Base-by-base conservation (phyloP, 2,797 vertebrate genomes). In the Oreortyx pictus region DNA sequence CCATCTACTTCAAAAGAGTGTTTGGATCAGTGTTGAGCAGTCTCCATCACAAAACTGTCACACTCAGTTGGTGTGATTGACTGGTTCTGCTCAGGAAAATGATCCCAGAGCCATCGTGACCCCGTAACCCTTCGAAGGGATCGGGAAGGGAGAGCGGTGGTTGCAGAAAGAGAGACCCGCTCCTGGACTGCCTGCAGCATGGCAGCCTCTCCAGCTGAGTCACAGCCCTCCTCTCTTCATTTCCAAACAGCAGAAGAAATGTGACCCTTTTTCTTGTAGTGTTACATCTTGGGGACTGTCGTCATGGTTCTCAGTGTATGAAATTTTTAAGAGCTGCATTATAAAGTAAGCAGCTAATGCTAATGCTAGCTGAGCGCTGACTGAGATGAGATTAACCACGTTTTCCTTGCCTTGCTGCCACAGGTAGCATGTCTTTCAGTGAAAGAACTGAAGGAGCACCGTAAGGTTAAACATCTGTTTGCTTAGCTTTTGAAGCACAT, bases 1-100 rank as follows among this genome's bases (percentile, higher is more conserved):
- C 87, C 33, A 13, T 80, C 59, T 64, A 85, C 96, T 96, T 96
- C 95, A 96, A 90, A 97, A 68, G 92, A 37, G 6, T 41, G 17
- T 90, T 94, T 73, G 75, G 59, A 77, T 70, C 67, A 64, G 71
- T 35, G 88, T 20, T 64, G 82, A 82, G 82, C 15, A 84, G 31
- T 93, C 86, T 76, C 82, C 88, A 25, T 95, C 82, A 90, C 80
- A 70, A 66, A 90, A 65, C 92, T 95, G 92, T 94, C 95, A 96
- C 91, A 81, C 52, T 90, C 47, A 20, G 76, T 92, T 89, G 93
- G 60, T 82, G 85, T 95, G 95, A 96, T 91, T 84, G 96, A 89
- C 90, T 77, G 22, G 83, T 39, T 89, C 84, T 91, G 37, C 27
- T 90, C 86, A 82, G 67, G 83, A 90, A 94, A 94, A 89, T 87